phyloP scores from a whole-genome alignment of 2,888 invertebrate genomes.

The Callyntrura sp. region DNA sequence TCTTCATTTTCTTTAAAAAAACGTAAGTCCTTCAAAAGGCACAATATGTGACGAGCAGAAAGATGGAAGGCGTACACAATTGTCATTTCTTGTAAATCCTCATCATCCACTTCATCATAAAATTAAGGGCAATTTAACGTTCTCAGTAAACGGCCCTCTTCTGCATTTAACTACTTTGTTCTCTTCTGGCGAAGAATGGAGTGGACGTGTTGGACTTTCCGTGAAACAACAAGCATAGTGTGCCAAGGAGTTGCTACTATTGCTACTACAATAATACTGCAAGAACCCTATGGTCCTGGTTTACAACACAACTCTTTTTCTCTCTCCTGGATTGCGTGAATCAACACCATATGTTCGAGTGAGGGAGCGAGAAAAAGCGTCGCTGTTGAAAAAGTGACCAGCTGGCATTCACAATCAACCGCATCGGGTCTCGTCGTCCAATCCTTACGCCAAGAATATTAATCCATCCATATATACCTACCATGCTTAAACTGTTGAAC shows the following conservation, averaged over 20 bases:
- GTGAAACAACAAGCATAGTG: background rate
- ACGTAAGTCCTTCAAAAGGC: background rate
- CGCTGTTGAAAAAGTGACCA: slow-evolving; percentile 44
- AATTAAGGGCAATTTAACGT: slow-evolving; percentile 11
- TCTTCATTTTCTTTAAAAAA: background rate
- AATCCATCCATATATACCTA: background rate
- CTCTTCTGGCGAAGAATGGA: background rate
- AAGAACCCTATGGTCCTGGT: background rate
- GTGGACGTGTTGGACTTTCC: background rate
- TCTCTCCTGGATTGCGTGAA: slow-evolving; percentile 42
- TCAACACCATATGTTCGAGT: slow-evolving; percentile 47
- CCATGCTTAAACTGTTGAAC: background rate
- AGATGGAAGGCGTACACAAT: background rate
- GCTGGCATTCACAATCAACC: slow-evolving; percentile 37
- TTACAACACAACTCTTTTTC: background rate
- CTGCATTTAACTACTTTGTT: background rate
- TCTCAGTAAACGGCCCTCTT: background rate
- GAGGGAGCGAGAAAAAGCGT: background rate
- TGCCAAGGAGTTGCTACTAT: background rate
- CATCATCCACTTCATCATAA: slow-evolving; percentile 22
- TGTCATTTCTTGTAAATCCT: slow-evolving; percentile 15
- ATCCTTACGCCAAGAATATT: slow-evolving; percentile 19
- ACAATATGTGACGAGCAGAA: background rate
- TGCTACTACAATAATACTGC: background rate
- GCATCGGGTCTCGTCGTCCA: background rate